phyloP scores from a whole-genome alignment of 2,113 vertebrate genomes.

The Oriolus oriolus region DNA sequence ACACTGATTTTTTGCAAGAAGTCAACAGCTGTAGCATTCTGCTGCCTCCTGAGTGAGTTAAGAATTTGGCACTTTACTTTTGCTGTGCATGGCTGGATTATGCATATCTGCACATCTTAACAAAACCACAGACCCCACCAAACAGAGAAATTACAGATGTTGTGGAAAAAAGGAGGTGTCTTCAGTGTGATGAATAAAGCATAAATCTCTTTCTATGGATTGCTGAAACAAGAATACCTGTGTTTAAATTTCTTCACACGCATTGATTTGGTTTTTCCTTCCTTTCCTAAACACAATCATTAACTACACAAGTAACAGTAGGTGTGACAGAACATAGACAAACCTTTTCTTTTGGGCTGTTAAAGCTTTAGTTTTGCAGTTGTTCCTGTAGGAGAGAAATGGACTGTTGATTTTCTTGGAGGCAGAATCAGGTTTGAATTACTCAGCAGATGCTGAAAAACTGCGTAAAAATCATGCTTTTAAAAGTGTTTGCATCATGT shows the following conservation, averaged over 20 bases:
- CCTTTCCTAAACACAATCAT: not conserved
- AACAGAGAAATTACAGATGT: slow-evolving; percentile 4
- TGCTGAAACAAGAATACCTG: not conserved
- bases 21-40: not conserved
- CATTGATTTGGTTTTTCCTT: not conserved
- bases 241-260: not conserved
- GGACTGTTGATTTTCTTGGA: not conserved
- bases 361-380: not conserved
- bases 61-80: not conserved
- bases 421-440: not conserved
- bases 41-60: not conserved
- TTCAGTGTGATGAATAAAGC: not conserved
- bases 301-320: slow-evolving; percentile 13
- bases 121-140: not conserved
- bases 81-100: not conserved
- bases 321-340: slow-evolving; percentile 16
- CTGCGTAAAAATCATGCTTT: not conserved
- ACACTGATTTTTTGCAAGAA: not conserved
- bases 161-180: not conserved
- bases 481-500: not conserved
- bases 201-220: not conserved
- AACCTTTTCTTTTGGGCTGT: slow-evolving; percentile 5
- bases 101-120: not conserved
- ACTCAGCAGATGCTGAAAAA: not conserved
- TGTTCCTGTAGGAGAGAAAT: not conserved